Base-by-base conservation (phyloP, 2,888 invertebrate species). In the Noctua janthina region DNA sequence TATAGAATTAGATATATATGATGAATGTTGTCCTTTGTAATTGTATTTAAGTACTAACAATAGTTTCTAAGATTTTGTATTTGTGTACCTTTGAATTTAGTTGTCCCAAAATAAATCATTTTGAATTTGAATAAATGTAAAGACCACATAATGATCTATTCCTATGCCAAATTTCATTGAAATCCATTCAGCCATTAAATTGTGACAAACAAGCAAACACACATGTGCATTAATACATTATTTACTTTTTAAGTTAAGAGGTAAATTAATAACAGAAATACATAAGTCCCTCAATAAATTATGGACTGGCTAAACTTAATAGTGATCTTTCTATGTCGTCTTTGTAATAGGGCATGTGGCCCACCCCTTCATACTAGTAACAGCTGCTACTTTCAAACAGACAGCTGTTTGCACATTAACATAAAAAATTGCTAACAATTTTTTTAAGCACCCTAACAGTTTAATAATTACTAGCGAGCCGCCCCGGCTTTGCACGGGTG, bases 371-470 rank as follows among this genome's bases (percentile, higher is more conserved):
- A 11, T 1, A 54, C 54, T 77, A 81, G 73, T 2, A 67, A 71
- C 85, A 81, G 81, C 88, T 86, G 85, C 76, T 62, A 56, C 54
- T 76, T 75, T 62, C 59, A 68, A 83, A 59, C 59, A 68, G 67
- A 46, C 85, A 87, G 85, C 75, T 85, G 85, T 77, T 81, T n/a
- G 74, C 43, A 62, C 17, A 85, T 81, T 81, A 78, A 39, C 87
- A 87, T 85, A 78, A 87, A 74, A 85, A 87, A 77, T 64, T 5
- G 69, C 72, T 66, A 29, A 77, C 69, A 64, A 39, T 69, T 71
- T 83, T 39, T 3, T 74, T 51, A n/a, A n/a, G 49, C 70, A 46
- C 54, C 20, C 43, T 66, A 13, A n/a, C 35, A 35, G 66, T 46
- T 46, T 67, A 68, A 59, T 86, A 74, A 77, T 74, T 76, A 76